Conservation (phyloP, 2,888 invertebrate genomes). For the Stenichneumon culpator region DNA sequence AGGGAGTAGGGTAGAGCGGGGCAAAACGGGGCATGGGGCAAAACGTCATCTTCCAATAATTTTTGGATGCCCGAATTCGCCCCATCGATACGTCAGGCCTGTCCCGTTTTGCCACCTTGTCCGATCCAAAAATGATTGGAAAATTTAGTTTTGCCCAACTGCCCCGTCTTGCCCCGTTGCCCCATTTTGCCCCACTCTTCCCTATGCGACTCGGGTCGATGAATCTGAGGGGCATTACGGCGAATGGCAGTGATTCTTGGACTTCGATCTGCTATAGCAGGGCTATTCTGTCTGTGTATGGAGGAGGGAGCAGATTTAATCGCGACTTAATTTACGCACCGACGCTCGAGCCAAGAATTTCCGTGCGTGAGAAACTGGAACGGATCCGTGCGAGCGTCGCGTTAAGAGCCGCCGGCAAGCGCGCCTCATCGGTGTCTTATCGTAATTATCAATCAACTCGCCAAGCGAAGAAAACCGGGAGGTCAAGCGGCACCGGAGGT, state of each 20-base stretch:
- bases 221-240: not conserved
- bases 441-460: slow-evolving; percentile 64
- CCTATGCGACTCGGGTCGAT: not conserved
- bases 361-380: slow-evolving; percentile 25
- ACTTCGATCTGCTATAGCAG: not conserved
- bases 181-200: too few relatives aligned
- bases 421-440: slow-evolving; percentile 61
- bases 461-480: slow-evolving; percentile 31
- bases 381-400: slow-evolving; percentile 38
- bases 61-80: too few relatives aligned
- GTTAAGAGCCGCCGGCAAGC: slow-evolving; percentile 10
- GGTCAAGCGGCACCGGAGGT: slow-evolving; percentile 27
- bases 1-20: too few relatives aligned
- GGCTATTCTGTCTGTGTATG: not conserved
- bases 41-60: too few relatives aligned
- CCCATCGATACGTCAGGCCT: too few relatives aligned
- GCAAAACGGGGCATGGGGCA: too few relatives aligned
- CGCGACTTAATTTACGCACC: too few relatives aligned
- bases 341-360: not conserved
- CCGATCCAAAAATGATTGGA: too few relatives aligned
- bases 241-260: not conserved
- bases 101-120: too few relatives aligned
- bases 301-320: too few relatives aligned
- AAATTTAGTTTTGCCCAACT: too few relatives aligned
- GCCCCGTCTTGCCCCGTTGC: too few relatives aligned